phyloP scores from a whole-genome alignment of 2,797 vertebrate species.

The Pseudotriccus pelzelni region DNA sequence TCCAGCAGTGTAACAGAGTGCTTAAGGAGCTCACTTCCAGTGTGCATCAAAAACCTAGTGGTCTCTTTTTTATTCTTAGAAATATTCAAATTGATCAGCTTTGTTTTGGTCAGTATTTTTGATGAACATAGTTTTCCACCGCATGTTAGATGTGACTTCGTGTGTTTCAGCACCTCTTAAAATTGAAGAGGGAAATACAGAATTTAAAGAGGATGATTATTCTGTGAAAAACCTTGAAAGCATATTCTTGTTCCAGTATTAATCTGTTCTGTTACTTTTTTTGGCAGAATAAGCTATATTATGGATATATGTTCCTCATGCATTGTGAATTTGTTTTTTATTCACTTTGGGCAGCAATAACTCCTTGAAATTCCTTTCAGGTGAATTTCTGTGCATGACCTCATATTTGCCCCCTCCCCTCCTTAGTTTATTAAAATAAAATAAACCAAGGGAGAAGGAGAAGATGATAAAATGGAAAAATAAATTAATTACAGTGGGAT shows the following conservation, averaged over 20 bases:
- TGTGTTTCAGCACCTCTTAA: not conserved
- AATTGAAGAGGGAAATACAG: not conserved
- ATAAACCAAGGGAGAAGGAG: not conserved
- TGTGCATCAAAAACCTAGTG: not conserved
- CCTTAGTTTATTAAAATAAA: not conserved
- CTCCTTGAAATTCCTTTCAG: not conserved
- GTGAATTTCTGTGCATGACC: not conserved
- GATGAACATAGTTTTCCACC: not conserved
- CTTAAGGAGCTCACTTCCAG: not conserved
- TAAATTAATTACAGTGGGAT: not conserved
- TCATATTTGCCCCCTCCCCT: rapidly evolving
- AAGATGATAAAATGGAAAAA: not conserved
- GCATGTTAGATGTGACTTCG: not conserved
- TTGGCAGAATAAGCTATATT: not conserved
- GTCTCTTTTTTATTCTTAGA: not conserved
- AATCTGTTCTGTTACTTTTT: not conserved
- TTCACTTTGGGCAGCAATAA: not conserved
- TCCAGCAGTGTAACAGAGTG: not conserved
- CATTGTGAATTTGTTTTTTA: not conserved
- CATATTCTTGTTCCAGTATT: not conserved
- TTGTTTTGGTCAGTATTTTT: not conserved
- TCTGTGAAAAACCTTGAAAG: not conserved
- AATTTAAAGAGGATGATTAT: not conserved
- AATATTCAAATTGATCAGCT: not conserved
- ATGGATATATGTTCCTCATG: not conserved